Evolutionary conservation across 2,797 vertebrate genomes (phyloP), one percentile per base, ranked within the genome.

Genomic region (Chromobotia macracanthus): DNA sequence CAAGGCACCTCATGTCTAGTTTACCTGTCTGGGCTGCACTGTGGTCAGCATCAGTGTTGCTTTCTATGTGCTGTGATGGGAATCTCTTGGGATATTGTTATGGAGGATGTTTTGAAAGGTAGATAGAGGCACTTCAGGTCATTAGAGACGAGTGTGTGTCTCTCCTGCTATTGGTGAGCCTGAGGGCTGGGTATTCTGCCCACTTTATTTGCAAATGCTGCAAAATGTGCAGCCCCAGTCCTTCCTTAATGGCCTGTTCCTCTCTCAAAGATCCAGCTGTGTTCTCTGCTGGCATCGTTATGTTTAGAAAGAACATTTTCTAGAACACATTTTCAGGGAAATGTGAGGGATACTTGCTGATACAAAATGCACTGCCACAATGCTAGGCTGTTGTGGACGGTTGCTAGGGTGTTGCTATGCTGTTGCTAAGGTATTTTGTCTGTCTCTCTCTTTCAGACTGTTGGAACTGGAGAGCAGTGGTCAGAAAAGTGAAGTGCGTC

Each of bases 381-480:
- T n/a, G n/a, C n/a, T n/a, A n/a, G n/a, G n/a, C n/a, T n/a, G n/a
- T n/a, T n/a, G n/a, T n/a, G n/a, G n/a, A n/a, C n/a, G n/a, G n/a
- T n/a, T 44, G 50, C 21, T 21, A 25, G 9, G 28, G 50, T 44
- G 50, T 77, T 76, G 28, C 48, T 64, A 11, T 38, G 72, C 3
- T 19, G 56, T 48, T 61, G 38, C 23, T 18, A 68, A 25, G 56
- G 23, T 6, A 16, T 65, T 55, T 10, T 72, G 60, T 3, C 51
- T 55, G 1, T 23, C 8, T 58, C 10, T 61, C 13, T 16, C 6
- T 28, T 21, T 28, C 15, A 99, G 97, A 92, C 97, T 96, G 86
- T 90, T 99, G 90, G 97, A 99, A 89, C 89, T 99, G 85, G 97
- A 99, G 87, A 99, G 97, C 93, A 99, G 97, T 0, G 97, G 97